Conservation (phyloP, 2,888 invertebrate species). For the Asteroscopus sphinx region DNA sequence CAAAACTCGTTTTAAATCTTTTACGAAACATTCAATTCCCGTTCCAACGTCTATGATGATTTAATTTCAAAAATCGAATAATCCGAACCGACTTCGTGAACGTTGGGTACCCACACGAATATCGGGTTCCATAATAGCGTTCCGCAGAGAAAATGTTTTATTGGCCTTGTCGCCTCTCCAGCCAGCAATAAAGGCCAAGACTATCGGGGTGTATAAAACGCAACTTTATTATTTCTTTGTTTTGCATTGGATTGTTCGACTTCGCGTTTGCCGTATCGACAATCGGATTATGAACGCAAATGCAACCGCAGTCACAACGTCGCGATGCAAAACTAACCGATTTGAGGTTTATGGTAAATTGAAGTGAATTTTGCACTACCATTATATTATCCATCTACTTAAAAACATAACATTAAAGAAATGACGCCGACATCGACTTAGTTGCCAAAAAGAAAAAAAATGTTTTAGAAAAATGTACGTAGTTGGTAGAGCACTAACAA, state of each 20-base stretch:
- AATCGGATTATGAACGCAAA: conserved; percentile 59
- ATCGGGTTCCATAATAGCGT: conserved; percentile 74
- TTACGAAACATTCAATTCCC: conserved; percentile 63
- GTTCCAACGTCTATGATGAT: conserved; percentile 65
- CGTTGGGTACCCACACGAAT: conserved; percentile 68
- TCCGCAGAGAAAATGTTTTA: conserved; percentile 72
- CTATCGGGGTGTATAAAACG: conserved; percentile 66
- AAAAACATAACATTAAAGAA: too few species aligned
- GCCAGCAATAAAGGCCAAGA: conserved; percentile 67
- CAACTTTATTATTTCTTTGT: conserved; percentile 70
- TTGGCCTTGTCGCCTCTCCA: conserved; percentile 68
- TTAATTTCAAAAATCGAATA: conserved; percentile 73
- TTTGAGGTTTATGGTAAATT: conserved; percentile 39
- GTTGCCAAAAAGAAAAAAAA: too few species aligned
- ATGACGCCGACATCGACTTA: too few species aligned
- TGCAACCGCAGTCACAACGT: conserved; percentile 46
- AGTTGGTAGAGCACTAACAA: not conserved
- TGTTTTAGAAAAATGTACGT: not conserved
- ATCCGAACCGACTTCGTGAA: conserved; percentile 59
- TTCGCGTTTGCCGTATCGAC: conserved; percentile 58
- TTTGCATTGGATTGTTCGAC: conserved; percentile 59
- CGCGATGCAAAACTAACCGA: conserved; percentile 32
- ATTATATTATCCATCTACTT: not conserved
- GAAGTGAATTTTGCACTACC: conserved; percentile 9
- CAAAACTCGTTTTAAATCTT: conserved; percentile 59